phyloP scores from a whole-genome alignment of 2,113 vertebrate species.

The Glaucidium brasilianum region DNA sequence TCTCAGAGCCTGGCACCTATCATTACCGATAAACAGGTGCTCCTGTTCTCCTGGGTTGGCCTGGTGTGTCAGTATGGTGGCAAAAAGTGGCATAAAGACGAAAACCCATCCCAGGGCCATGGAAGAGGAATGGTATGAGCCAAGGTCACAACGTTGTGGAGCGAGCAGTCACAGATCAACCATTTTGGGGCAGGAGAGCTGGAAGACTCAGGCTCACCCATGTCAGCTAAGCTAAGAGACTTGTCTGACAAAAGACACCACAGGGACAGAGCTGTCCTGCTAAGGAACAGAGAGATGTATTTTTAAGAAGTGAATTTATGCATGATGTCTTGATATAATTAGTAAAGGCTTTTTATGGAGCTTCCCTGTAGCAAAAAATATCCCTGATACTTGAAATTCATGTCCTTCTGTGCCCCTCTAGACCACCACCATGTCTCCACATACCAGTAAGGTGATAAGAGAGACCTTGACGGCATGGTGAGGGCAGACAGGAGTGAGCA shows the following conservation, averaged over 20 bases:
- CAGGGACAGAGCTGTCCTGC: neutral
- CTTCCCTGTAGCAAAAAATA: neutral
- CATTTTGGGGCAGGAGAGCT: neutral
- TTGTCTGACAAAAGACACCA: neutral
- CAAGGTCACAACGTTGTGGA: neutral
- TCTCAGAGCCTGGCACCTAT: neutral
- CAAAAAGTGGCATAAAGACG: rapidly evolving
- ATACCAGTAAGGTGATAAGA: neutral
- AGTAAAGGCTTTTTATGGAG: neutral
- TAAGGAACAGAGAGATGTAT: neutral
- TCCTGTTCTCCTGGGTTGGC: neutral
- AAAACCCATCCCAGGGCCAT: neutral
- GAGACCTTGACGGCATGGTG: rapidly evolving
- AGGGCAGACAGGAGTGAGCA: neutral
- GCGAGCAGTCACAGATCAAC: neutral
- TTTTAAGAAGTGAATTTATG: conserved; percentile 7
- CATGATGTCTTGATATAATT: neutral
- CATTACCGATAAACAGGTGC: neutral
- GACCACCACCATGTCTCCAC: neutral
- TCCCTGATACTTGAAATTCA: neutral
- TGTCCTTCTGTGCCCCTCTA: neutral
- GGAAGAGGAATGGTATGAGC: neutral
- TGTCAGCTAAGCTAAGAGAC: neutral
- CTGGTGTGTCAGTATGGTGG: neutral
- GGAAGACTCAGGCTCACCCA: neutral